Base-by-base conservation (phyloP, 2,113 vertebrate species). In the Eclectus roratus region DNA sequence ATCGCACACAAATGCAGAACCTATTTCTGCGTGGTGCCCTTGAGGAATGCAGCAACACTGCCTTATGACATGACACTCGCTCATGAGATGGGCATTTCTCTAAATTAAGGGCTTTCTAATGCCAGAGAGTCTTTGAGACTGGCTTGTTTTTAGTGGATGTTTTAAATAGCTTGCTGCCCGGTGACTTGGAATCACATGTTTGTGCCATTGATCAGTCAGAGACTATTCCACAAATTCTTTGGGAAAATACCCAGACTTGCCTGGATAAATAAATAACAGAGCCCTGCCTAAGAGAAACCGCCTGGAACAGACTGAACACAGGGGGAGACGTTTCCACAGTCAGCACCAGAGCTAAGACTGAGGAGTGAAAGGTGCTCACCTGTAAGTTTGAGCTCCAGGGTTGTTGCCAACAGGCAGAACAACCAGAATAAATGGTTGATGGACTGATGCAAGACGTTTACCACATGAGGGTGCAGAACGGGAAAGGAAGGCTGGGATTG, bases 251-350 rank as follows among this genome's bases (percentile, higher is more conserved):
- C 82, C 53, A 77, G 78, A 61, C 63, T 69, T 65, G 52, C n/a
- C 70, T 53, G 68, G 39, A 74, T 71, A 82, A 80, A 76, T 65
- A 73, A 72, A 69, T 66, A 89, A 46, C 21, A 76, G 76, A 71
- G 41, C 29, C 55, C 18, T 4, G 29, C 12, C 23, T 47, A 25
- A 39, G 41, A 58, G 43, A 47, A 61, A 41, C 9, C 46, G 73
- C 73, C 37, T 72, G 52, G 74, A 87, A 50, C 17, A 53, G 69
- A 61, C 63, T 91, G 87, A 97, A 95, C 84, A 69, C 47, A 92
- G 93, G 80, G 83, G 87, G 84, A 95, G 84, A 91, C 66, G 64
- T 93, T 95, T 96, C 81, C 70, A 95, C 81, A 92, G 80, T 5
- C 65, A 94, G 56, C 37, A 88, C 25, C 31, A 88, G 41, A 72